Conservation (phyloP, 2,113 vertebrate species). For the Nesospiza acunhae region DNA sequence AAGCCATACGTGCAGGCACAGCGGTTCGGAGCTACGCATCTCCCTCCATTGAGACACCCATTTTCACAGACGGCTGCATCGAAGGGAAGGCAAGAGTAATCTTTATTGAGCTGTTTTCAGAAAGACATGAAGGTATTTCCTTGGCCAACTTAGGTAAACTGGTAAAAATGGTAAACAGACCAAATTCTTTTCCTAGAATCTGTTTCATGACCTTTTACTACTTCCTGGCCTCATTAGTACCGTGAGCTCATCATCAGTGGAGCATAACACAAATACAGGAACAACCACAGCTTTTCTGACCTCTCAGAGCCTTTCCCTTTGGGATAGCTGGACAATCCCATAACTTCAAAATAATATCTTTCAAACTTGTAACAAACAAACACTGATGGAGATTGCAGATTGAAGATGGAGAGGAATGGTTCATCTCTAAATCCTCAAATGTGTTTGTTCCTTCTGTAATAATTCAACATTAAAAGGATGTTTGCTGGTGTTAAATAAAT, state of each 20-base stretch:
- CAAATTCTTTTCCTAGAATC: neutral
- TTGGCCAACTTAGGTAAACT: neutral
- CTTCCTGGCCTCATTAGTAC: neutral
- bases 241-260: neutral
- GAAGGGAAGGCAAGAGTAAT: constrained; percentile 16
- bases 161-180: neutral
- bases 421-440: neutral
- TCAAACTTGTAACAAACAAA: neutral
- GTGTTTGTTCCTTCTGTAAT: neutral
- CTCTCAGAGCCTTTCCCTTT: neutral
- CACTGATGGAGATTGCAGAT: neutral
- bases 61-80: constrained; percentile 93
- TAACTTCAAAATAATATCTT: neutral
- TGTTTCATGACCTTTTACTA: neutral
- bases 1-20: constrained; percentile 97
- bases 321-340: neutral
- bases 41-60: constrained; percentile 92
- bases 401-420: neutral
- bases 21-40: constrained; percentile 94
- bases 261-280: neutral
- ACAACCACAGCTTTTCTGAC: neutral
- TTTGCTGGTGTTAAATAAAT: neutral
- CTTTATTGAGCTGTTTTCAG: neutral
- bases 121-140: neutral
- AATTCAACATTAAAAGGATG: neutral